Percentiles rank a stretch among this genome's conserved stretches.
Conservation (phyloP, 2,113 vertebrate genomes). For the Carassius gibelio region DNA sequence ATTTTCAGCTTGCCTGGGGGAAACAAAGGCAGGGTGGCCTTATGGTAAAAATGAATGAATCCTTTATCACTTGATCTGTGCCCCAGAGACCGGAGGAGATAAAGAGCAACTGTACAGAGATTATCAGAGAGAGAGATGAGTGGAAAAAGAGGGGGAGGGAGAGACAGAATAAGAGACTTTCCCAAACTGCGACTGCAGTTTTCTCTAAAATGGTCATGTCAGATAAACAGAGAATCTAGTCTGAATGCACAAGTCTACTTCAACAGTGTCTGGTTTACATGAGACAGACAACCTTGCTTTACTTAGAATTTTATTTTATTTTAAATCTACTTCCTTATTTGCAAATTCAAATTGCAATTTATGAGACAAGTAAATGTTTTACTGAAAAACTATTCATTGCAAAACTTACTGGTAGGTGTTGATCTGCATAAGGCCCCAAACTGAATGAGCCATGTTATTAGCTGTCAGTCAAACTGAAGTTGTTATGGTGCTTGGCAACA, state of each 20-base stretch:
- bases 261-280: constrained; percentile 63
- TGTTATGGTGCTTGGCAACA: not conserved
- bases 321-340: not conserved
- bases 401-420: too few relatives aligned
- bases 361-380: too few relatives aligned
- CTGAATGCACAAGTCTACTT: constrained; percentile 22
- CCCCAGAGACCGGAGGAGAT: constrained; percentile 41
- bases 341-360: too few relatives aligned
- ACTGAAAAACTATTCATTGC: too few relatives aligned
- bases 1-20: constrained; percentile 23
- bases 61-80: constrained; percentile 28
- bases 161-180: constrained; percentile 10
- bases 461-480: too few relatives aligned
- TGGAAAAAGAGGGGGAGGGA: not conserved
- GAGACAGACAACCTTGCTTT: constrained; percentile 49
- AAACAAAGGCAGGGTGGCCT: not conserved
- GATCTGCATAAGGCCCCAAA: too few relatives aligned
- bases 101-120: constrained; percentile 6
- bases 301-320: not conserved
- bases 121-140: constrained; percentile 1
- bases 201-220: constrained; percentile 48
- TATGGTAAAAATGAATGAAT: constrained; percentile 2
- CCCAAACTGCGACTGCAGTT: constrained; percentile 22
- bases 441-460: too few relatives aligned
- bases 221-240: constrained; percentile 50